Conservation (phyloP, 2,797 vertebrate genomes). For the Phoxinus dragarum region DNA sequence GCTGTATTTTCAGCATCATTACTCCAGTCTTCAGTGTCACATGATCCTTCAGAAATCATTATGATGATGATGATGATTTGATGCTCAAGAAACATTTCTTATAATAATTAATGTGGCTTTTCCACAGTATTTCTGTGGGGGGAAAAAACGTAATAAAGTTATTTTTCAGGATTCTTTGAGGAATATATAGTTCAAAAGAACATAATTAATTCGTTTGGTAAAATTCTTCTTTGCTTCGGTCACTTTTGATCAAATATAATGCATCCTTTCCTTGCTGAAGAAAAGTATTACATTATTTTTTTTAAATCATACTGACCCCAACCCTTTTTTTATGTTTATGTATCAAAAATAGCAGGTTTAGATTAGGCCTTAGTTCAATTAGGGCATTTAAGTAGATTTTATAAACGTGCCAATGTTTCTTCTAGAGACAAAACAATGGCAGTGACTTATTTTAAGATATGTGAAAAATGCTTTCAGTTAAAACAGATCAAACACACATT, state of each 20-base stretch:
- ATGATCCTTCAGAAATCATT: background rate
- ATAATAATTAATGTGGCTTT: background rate
- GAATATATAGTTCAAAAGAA: background rate
- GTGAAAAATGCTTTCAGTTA: no score
- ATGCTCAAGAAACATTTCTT: background rate
- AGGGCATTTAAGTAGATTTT: no score
- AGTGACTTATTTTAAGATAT: no score
- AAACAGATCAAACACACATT: no score
- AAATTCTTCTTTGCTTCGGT: background rate
- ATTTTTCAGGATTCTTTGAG: background rate
- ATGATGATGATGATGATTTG: background rate
- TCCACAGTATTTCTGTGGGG: background rate
- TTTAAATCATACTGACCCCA: background rate
- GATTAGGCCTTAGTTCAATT: no score
- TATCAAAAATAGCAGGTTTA: background rate
- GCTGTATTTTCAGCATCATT: no score
- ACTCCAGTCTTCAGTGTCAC: background rate
- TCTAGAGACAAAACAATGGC: no score
- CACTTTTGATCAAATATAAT: background rate
- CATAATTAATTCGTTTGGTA: background rate
- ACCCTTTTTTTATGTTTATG: background rate
- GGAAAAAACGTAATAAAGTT: background rate
- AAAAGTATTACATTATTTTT: background rate
- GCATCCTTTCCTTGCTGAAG: background rate
- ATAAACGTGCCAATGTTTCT: no score